Conservation (phyloP, 2,113 vertebrate genomes). For the Cettia cetti region DNA sequence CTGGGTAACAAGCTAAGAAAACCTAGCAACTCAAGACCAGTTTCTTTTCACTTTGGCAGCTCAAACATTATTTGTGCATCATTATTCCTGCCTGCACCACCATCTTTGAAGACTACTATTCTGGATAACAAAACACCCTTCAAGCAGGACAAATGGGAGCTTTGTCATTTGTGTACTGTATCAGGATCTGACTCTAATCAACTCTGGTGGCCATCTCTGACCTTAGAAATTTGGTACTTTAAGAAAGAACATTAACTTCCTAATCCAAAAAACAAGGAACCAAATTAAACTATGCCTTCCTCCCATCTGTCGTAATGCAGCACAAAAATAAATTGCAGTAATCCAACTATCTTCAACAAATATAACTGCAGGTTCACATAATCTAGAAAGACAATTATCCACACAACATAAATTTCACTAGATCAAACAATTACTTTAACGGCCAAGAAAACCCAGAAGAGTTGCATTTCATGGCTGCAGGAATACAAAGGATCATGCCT, state of each 20-base stretch:
- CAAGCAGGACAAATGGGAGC: neutral
- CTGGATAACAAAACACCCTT: neutral
- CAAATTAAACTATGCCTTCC: neutral
- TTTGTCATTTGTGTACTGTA: neutral
- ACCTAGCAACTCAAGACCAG: neutral
- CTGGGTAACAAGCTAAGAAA: neutral
- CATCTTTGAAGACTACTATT: neutral
- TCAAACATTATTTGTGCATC: neutral
- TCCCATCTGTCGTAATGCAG: neutral
- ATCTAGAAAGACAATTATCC: neutral
- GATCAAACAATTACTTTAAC: neutral
- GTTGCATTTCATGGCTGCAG: neutral
- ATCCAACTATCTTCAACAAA: neutral
- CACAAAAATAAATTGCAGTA: neutral
- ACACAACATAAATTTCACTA: neutral
- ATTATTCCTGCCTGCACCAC: neutral
- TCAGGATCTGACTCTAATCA: neutral
- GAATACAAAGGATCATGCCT: neutral
- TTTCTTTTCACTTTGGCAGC: neutral
- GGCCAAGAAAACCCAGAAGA: neutral
- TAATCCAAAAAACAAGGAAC: neutral
- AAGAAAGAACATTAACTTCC: neutral
- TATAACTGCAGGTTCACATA: neutral
- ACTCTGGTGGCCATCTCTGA: neutral
- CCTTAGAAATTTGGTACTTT: neutral